Conservation (phyloP, 2,113 vertebrate genomes). For the Diglossa brunneiventris region DNA sequence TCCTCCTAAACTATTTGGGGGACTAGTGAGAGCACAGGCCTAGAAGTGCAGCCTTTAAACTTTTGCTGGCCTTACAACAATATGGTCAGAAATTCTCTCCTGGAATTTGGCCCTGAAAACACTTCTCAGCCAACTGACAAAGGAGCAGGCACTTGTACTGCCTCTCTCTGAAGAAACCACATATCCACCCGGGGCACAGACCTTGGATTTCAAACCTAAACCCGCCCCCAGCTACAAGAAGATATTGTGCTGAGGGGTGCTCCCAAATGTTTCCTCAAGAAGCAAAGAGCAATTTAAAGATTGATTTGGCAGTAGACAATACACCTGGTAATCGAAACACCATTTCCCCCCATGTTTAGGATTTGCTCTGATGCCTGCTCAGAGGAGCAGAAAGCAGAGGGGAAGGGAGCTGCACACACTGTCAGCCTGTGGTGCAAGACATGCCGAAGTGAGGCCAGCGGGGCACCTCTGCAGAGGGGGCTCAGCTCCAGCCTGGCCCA, state of each 20-base stretch:
- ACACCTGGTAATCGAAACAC: background rate
- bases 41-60: background rate
- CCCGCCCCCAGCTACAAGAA: rapidly evolving
- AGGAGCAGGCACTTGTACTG: background rate
- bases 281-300: background rate
- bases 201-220: background rate
- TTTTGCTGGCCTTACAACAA: background rate
- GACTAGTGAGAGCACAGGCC: background rate
- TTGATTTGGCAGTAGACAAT: background rate
- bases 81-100: background rate
- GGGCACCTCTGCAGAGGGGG: background rate
- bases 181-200: background rate
- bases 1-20: background rate
- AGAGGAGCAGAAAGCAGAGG: background rate
- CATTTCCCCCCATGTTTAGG: background rate
- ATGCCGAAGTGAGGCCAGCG: rapidly evolving
- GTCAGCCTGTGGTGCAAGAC: background rate
- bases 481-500: background rate
- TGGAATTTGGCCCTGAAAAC: background rate
- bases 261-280: background rate
- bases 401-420: background rate
- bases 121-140: background rate
- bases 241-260: background rate
- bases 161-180: background rate
- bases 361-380: background rate